Evolutionary conservation across 2,113 vertebrate genomes (phyloP).

Genomic region (Oncorhynchus keta): DNA sequence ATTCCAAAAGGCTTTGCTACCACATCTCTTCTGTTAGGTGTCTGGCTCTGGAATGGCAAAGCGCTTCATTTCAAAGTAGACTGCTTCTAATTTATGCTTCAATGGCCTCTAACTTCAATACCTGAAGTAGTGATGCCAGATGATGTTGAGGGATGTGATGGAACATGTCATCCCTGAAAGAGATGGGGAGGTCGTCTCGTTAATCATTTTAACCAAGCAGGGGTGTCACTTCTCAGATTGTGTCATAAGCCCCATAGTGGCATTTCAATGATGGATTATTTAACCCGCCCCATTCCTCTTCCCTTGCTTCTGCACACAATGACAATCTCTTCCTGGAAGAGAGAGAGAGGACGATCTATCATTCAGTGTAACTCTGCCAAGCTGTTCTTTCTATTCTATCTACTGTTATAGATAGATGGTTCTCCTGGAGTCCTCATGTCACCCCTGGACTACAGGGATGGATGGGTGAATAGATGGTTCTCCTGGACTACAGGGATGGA

Average conservation of each 20-base stretch:
- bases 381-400: background rate
- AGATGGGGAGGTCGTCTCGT: background rate
- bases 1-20: no score
- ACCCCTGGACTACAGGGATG: background rate
- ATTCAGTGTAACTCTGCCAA: background rate
- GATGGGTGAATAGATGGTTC: no score
- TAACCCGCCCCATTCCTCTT: background rate
- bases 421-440: background rate
- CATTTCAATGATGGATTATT: background rate
- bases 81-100: no score
- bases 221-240: background rate
- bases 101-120: background rate
- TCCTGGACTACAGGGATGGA: no score
- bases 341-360: background rate
- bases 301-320: background rate
- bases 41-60: no score
- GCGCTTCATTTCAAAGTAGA: no score
- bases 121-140: background rate
- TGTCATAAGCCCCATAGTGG: background rate
- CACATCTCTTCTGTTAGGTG: no score
- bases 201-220: background rate
- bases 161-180: background rate
- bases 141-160: background rate
- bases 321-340: background rate
- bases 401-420: background rate